These are phyloP conservation scores for Saturnia pavonia DNA, from an alignment of 2,888 invertebrate genomes.

Conservation along the genomic window DNA sequence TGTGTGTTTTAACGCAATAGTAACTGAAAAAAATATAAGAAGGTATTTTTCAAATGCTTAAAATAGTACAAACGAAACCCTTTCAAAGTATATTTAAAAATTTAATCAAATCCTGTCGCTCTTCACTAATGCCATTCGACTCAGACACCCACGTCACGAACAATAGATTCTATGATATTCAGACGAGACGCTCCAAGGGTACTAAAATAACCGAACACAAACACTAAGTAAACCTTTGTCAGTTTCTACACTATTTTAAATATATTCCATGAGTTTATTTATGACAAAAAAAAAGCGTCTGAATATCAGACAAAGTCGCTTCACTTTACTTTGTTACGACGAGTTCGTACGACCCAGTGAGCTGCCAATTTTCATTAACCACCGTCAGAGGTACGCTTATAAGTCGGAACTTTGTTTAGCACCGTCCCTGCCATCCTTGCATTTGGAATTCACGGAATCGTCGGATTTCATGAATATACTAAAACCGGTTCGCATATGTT, in stretches of 20 bases:
- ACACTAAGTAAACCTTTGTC: neutral
- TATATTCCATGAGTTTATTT: neutral
- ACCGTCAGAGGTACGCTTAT: conserved; percentile 52
- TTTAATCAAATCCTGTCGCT: neutral
- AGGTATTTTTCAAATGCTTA: neutral
- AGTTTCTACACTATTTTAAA: neutral
- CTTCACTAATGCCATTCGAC: neutral
- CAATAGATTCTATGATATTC: neutral
- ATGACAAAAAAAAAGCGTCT: conserved; percentile 13
- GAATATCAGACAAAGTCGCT: conserved; percentile 28
- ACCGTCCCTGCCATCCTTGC: conserved; percentile 52
- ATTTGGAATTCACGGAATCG: conserved; percentile 60
- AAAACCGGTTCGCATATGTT: conserved; percentile 34
- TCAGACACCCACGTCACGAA: neutral
- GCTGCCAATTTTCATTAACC: conserved; percentile 77
- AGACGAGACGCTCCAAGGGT: neutral
- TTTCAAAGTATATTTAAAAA: neutral
- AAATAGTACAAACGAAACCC: neutral
- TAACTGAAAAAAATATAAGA: neutral
- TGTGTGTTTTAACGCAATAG: neutral
- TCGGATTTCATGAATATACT: conserved; percentile 55
- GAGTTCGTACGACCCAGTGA: conserved; percentile 65
- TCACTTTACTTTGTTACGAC: conserved; percentile 23
- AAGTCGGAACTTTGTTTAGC: conserved; percentile 61
- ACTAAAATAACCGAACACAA: neutral